These are phyloP conservation scores for Cossypha caffra DNA, from an alignment of 2,797 vertebrate species.

Conservation along the genomic window DNA sequence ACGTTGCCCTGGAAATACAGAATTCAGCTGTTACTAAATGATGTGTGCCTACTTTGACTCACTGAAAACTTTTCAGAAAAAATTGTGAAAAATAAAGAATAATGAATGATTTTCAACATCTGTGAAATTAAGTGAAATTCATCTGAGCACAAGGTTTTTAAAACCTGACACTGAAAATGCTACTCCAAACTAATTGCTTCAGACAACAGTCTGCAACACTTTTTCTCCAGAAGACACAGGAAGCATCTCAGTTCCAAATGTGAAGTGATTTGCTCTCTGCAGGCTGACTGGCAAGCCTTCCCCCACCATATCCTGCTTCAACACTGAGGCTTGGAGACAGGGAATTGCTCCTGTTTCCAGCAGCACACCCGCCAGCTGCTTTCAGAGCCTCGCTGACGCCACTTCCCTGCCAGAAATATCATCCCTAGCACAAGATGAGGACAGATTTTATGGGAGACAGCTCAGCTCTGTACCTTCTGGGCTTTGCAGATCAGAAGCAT, in stretches of 20 bases:
- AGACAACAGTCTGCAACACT: neutral
- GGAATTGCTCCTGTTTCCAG: neutral
- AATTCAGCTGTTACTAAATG: neutral
- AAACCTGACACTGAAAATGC: neutral
- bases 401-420: constrained; percentile 39
- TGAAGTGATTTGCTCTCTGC: neutral
- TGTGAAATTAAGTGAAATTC: neutral
- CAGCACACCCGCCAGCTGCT: constrained; percentile 28
- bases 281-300: neutral
- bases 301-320: neutral
- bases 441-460: neutral
- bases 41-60: neutral
- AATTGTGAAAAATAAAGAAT: neutral
- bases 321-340: neutral
- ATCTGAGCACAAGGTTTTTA: neutral
- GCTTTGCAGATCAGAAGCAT: neutral
- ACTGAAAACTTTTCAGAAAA: neutral
- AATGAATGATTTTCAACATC: neutral
- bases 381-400: neutral
- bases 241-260: neutral
- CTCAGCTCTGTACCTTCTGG: neutral
- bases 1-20: neutral
- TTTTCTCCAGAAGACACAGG: neutral
- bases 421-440: neutral
- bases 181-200: neutral